Percentiles rank a stretch among this genome's conserved stretches.
These are phyloP conservation scores for Seira musarum DNA, from an alignment of 2,888 invertebrate species.

Conservation along the genomic window DNA sequence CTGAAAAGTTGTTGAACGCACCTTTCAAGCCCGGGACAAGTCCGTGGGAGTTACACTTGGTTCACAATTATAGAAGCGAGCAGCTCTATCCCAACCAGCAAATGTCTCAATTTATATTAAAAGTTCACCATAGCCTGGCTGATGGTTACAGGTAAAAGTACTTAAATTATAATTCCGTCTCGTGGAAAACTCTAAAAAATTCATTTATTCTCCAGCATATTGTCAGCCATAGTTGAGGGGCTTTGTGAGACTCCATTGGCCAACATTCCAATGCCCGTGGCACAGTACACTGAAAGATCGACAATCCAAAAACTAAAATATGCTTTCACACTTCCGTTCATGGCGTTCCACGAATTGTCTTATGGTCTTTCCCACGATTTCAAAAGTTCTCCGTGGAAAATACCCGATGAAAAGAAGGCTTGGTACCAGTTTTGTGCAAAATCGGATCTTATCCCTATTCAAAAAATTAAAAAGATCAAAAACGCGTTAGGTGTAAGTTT, in stretches of 20 bases:
- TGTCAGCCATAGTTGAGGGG: slow-evolving; percentile 9
- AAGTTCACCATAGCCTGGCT: slow-evolving; percentile 26
- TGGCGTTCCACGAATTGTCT: neutral
- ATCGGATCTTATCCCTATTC: slow-evolving; percentile 11
- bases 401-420: neutral
- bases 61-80: slow-evolving; percentile 21
- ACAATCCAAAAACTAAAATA: no score
- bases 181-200: no score
- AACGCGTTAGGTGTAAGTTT: slow-evolving; percentile 5
- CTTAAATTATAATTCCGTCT: no score
- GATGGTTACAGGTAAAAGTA: no score
- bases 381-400: slow-evolving; percentile 1
- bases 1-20: neutral
- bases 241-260: neutral
- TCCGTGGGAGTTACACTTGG: slow-evolving; percentile 19
- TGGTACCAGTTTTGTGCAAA: slow-evolving; percentile 15
- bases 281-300: neutral
- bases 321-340: neutral
- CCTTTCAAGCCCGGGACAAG: neutral
- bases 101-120: slow-evolving; percentile 11
- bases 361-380: neutral
- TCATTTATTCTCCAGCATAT: no score
- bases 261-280: neutral
- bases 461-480: slow-evolving; percentile 12
- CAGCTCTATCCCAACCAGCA: neutral